Evolutionary conservation across 2,888 invertebrate genomes (phyloP), one percentile per base, ranked within the genome.

Genomic region (Caenorhabditis zanzibari): DNA sequence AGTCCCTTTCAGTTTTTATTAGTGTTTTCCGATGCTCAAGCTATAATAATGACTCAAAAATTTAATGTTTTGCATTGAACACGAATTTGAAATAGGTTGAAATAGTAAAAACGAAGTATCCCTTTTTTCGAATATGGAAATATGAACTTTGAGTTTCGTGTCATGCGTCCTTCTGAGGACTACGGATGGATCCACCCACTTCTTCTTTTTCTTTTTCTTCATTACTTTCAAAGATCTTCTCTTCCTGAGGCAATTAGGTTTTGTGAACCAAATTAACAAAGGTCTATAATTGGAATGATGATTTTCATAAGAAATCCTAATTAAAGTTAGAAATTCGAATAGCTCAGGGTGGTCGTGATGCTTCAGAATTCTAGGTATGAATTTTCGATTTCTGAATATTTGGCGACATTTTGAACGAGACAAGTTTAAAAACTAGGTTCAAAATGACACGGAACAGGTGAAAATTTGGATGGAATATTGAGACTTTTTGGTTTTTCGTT

Each of bases 181-280:
- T 59, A 38, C 61, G 38, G 12, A 38, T 24, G 41, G 35, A 61
- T 64, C 64, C 64, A 64, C 64, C 64, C 64, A 64, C 64, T 41
- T 61, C 10, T 47, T 61, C 41, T 44, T 24, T 44, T 44, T 12
- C 44, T 44, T 61, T 1, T 14, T 22, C 22, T 16, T 38, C 26
- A 26, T 26, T n/a, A n/a, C n/a, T 64, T 64, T 44, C 26, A 47
- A 26, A 64, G 47, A 64, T 64, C 64, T 47, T 44, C 26, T 6
- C 22, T n/a, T 7, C 28, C 14, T 28, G 38, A 10, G 19, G 28
- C 59, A 61, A 61, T 61, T 61, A 61, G 10, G 6, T 61, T 61
- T 14, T 47, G 14, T 44, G 44, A 44, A 56, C 12, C 9, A 59
- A 59, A 35, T 59, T 22, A 38, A 38, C n/a, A 32, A n/a, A n/a